Conservation (phyloP, 2,113 vertebrate species). For the Cololabis saira region DNA sequence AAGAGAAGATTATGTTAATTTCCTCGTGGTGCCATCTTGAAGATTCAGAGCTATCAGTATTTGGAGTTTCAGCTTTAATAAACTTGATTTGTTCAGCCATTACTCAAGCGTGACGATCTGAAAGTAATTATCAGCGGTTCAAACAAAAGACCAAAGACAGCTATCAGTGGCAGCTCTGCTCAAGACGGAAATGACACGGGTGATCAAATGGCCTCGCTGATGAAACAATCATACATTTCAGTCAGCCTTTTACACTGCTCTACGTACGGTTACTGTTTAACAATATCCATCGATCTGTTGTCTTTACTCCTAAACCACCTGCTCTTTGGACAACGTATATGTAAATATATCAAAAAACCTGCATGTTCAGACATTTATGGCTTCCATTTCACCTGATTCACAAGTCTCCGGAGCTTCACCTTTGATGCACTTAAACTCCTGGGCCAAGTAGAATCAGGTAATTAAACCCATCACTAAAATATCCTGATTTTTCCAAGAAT, state of each 20-base stretch:
- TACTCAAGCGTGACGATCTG: background rate
- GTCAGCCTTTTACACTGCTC: conserved; percentile 6
- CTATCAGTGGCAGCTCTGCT: background rate
- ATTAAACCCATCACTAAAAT: no score
- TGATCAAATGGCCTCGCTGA: conserved; percentile 8
- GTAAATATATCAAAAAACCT: background rate
- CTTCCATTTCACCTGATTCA: no score
- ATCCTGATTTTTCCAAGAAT: no score
- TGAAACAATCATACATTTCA: conserved; percentile 23
- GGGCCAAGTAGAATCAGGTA: no score
- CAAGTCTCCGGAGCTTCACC: no score
- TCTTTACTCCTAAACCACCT: background rate
- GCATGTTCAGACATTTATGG: no score
- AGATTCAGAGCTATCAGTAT: conserved; percentile 19
- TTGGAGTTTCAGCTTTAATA: conserved; percentile 10
- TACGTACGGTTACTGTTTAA: conserved; percentile 10
- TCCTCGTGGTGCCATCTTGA: background rate
- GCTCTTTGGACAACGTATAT: background rate
- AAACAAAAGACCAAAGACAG: conserved; percentile 1
- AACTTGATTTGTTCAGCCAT: conserved; percentile 1
- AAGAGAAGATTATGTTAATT: background rate
- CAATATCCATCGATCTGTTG: conserved; percentile 12
- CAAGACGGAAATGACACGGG: background rate
- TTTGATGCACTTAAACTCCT: no score
- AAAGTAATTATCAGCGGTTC: conserved; percentile 1